Evolutionary conservation across 1,140 invertebrate species (phyloP), one percentile per base, ranked within the genome.

Genomic region (Eumaeus atala): DNA sequence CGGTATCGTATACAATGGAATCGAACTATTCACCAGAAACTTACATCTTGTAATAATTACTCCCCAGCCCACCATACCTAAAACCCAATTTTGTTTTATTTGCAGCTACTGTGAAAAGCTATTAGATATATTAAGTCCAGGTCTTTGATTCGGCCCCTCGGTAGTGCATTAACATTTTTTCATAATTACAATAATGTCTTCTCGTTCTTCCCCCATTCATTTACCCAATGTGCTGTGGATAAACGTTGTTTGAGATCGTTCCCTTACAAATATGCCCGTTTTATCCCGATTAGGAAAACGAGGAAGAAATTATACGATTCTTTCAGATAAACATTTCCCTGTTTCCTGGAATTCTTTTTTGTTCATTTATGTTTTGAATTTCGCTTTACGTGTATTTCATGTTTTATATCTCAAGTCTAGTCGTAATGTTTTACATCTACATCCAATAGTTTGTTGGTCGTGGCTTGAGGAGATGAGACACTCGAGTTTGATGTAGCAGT

Each of bases 101-200:
- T 14, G 40, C 9, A 44, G 40, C 40, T 16, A 44, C 40, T 44
- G 40, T 14, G 21, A 52, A 38, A 42, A 42, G 37, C 51, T 40
- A 52, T 52, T 42, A 52, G 36, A 40, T 52, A 28, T 52, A 52
- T 52, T 52, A 52, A 37, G 14, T 33, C 48, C 28, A 40, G 37
- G 38, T 52, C 17, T 38, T 55, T 28, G 53, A 55, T 58, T 51
- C 61, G 61, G 59, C 52, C 57, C 67, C 57, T 58, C 44, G 61
- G 48, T 54, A 58, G 59, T 65, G 56, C 54, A 52, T 62, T 59
- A 64, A 71, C 67, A 77, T 83, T 86, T 84, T 83, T 82, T 68
- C 66, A 79, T 85, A 87, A 87, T 87, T 87, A 87, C 82, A 87
- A 85, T 87, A 87, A 87, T 87, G 80, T 75, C 72, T 77, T 73